A percentile compares a stretch with the other conserved stretches of the same genome.
These are phyloP conservation scores for Pagrus major DNA, from an alignment of 2,113 vertebrate species.

Conservation along the genomic window DNA sequence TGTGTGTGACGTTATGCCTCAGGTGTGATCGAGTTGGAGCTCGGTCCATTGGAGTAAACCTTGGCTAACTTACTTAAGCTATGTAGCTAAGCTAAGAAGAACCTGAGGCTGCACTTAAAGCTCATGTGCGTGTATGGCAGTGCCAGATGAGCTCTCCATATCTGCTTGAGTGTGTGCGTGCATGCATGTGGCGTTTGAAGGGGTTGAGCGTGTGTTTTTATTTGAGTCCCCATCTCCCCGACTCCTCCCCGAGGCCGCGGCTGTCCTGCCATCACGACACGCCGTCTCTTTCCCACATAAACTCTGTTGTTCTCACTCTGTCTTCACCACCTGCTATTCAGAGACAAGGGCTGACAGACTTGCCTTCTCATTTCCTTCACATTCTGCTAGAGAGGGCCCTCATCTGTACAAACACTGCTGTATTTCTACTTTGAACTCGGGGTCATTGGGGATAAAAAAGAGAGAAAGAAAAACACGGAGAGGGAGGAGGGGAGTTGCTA, in stretches of 20 bases:
- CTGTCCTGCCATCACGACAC: constrained; percentile 44
- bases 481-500: constrained; percentile 22
- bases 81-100: constrained; percentile 38
- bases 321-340: constrained; percentile 71
- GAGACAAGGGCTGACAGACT: constrained; percentile 56
- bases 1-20: constrained; percentile 25
- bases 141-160: constrained; percentile 30
- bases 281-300: constrained; percentile 3
- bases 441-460: constrained; percentile 41
- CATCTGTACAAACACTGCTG: constrained; percentile 46
- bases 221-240: constrained; percentile 30
- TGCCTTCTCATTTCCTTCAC: constrained; percentile 43
- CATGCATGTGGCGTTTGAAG: constrained; percentile 29
- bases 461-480: constrained; percentile 29
- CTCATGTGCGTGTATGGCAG: constrained; percentile 6
- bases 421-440: constrained; percentile 48
- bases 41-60: constrained; percentile 35
- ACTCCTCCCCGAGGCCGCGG: constrained; percentile 2
- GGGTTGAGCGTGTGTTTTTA: constrained; percentile 38
- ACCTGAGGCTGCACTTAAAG: constrained; percentile 40
- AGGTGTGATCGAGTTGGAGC: constrained; percentile 37
- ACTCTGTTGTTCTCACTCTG: constrained; percentile 49
- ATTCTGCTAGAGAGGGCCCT: constrained; percentile 34
- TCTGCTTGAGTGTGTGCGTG: constrained; percentile 8
- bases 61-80: constrained; percentile 39